phyloP scores from a whole-genome alignment of 2,113 vertebrate genomes.

The Archocentrus centrarchus region DNA sequence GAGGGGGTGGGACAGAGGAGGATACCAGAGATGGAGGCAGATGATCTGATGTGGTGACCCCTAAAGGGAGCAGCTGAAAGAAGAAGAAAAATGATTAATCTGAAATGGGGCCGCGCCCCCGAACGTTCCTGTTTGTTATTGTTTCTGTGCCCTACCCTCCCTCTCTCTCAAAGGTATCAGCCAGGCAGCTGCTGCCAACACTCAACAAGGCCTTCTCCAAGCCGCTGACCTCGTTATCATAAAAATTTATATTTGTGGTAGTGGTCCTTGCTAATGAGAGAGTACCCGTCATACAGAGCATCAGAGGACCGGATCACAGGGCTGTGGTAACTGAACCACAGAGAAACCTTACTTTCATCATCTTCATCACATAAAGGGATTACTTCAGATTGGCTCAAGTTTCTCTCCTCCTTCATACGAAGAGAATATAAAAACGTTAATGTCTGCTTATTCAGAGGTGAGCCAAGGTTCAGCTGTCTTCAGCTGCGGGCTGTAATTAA shows the following conservation, averaged over 20 bases:
- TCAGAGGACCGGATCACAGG: not conserved
- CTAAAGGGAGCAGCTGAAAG: too few species aligned
- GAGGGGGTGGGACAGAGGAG: too few species aligned
- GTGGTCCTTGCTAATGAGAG: not conserved
- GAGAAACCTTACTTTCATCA: not conserved
- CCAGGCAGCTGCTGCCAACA: not conserved
- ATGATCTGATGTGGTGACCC: too few species aligned
- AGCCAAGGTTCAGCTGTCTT: conserved; percentile 6
- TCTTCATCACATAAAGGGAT: not conserved
- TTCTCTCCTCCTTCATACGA: not conserved
- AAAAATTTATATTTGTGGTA: not conserved
- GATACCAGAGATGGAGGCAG: too few species aligned
- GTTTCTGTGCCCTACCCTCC: not conserved
- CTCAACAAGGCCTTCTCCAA: not conserved
- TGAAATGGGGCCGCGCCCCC: not conserved
- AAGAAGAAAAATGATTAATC: not conserved
- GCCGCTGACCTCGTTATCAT: not conserved
- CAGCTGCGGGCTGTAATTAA: not conserved
- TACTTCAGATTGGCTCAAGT: not conserved
- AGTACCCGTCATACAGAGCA: not conserved
- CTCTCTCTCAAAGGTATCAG: not conserved
- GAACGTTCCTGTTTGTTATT: not conserved
- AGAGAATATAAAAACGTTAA: not conserved
- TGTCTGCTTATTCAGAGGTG: not conserved
- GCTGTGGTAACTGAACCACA: not conserved